Base-by-base conservation (phyloP, 2,888 invertebrate genomes). In the Andrena dorsata region DNA sequence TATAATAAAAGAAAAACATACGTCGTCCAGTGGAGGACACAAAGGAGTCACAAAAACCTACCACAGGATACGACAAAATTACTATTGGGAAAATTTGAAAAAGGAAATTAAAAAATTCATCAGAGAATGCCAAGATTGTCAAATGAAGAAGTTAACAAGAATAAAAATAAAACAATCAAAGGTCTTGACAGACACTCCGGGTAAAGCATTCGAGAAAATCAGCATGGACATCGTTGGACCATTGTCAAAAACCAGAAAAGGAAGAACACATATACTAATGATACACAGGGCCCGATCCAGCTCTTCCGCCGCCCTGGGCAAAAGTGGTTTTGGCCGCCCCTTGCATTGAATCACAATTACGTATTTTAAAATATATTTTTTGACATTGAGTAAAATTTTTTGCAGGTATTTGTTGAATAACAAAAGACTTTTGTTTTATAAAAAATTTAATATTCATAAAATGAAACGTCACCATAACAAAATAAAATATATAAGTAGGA, bases 161-260 rank as follows among this genome's bases (percentile, higher is more conserved):
- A 13, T 26, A 3, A 66, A 66, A 10, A 66, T 30, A 2, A 26
- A 8, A 30, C 51, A 51, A 20, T 51, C 66, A 1, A 68, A 53
- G 49, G 8, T 10, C 2, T 32, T 68, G 0, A 53, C 68, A 10
- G 53, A 68, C 23, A 68, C 68, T n/a, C 68, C 68, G 7, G 68
- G 35, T 5, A 13, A 8, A 6, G 49, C 53, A 0, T 68, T 68
- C 8, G 53, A 68, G 2, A 68, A 68, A 5, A n/a, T 68, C 16
- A 26, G 51, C 13, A 30, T 68, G 53, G 68, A 68, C 32, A 49
- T 68, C 10, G 32, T 68, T 1, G 68, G 68, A 2, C 53, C 53
- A 5, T 53, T 53, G 0, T 35, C 68, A 1, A 61, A 49, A 49
- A 49, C n/a, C 0, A 49, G n/a, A 1, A 49, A n/a, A 49, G 49